Evolutionary conservation across 2,113 vertebrate genomes (phyloP), one percentile per base, ranked within the genome.

Genomic region (Ammodytes dubius): DNA sequence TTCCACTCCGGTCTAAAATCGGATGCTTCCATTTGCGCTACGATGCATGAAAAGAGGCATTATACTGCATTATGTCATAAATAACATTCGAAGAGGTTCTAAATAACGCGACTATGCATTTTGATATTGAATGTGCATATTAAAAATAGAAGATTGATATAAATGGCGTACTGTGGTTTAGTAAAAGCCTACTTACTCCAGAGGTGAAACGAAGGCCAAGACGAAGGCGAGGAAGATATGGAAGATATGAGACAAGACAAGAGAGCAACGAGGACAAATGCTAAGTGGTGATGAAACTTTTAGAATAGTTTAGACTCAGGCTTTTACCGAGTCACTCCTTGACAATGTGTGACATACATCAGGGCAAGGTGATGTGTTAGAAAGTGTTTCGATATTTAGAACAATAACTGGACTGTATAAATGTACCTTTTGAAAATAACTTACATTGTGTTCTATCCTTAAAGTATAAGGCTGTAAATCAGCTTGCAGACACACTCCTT

Each of bases 11-110:
- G 45, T 68, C 53, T 64, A 61, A 52, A 49, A 40, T 17, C 3
- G 5, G 65, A 78, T 27, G 47, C 60, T 10, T 59, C 77, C 53
- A 58, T 84, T 88, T 79, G 79, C 67, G 69, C 65, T 8, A 53
- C 45, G 70, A 79, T 49, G 75, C 81, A 69, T 77, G 46, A 82
- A 77, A 78, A 76, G 39, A 37, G 27, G 37, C 53, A 66, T 72
- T 77, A 7, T 17, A 10, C 11, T 37, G 57, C 3, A 63, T 70
- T 68, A 63, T 82, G n/a, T 37, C 57, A 77, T 58, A 47, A 15
- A 67, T 74, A 45, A 2, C 7, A 8, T 65, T 63, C 13, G 67
- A 2, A 15, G 60, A 63, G 19, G 6, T 14, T 79, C 39, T 63
- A 63, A 77, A 56, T 56, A 19, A 79, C 27, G 27, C 27, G 7